Evolutionary conservation across 2,888 invertebrate species (phyloP).

Genomic region (Argyra leucocephala): DNA sequence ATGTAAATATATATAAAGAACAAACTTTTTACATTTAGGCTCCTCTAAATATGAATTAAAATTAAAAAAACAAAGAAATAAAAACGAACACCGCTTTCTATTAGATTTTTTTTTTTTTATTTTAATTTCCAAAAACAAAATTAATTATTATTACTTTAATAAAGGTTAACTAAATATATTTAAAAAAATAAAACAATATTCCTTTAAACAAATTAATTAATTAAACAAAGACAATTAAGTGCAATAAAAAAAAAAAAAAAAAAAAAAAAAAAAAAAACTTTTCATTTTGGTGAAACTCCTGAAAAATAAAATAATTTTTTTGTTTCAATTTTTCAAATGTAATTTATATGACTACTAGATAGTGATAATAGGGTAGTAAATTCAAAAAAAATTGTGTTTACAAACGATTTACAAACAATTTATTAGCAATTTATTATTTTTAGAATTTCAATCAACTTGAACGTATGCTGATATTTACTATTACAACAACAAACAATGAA

Average conservation of each 20-base stretch:
- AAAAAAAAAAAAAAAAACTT: too few species aligned
- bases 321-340: too few species aligned
- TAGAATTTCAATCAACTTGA: too few species aligned
- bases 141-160: not conserved
- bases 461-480: too few species aligned
- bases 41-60: slow-evolving; percentile 25
- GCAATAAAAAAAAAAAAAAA: not conserved
- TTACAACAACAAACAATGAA: too few species aligned
- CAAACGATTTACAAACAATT: too few species aligned
- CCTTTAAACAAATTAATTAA: not conserved
- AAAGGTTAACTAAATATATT: slow-evolving; percentile 2
- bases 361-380: too few species aligned
- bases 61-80: slow-evolving; percentile 10
- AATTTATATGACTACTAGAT: too few species aligned
- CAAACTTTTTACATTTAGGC: slow-evolving; percentile 26
- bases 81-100: slow-evolving; percentile 19
- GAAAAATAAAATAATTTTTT: too few species aligned
- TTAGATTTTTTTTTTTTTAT: not conserved
- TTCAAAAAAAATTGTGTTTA: too few species aligned
- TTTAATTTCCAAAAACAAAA: slow-evolving; percentile 14
- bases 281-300: too few species aligned
- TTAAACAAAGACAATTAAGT: slow-evolving; percentile 1
- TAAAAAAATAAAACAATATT: not conserved
- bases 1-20: not conserved
- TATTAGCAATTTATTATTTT: too few species aligned